A percentile compares a stretch with the other conserved stretches of the same genome.
Conservation (phyloP, 1,140 invertebrate species). For the Nomia melanderi region DNA sequence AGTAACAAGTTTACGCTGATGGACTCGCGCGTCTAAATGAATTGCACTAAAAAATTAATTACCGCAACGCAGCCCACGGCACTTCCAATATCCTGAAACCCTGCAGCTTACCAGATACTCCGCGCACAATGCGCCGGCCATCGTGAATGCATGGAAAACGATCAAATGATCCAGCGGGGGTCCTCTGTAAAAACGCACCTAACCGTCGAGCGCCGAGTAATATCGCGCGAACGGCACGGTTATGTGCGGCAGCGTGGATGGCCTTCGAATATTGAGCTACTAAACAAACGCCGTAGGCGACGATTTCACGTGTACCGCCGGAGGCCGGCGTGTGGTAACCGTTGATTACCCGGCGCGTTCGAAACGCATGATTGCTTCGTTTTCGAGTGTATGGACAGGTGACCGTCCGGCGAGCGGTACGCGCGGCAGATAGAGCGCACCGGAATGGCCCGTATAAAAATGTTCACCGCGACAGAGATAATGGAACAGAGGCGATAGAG, state of each 20-base stretch:
- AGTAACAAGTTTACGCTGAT: too few relatives aligned
- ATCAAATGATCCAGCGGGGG: not conserved
- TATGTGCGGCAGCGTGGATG: not conserved
- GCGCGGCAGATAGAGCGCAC: not conserved
- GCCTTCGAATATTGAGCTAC: constrained; percentile 27
- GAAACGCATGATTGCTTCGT: constrained; percentile 19
- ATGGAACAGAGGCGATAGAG: not conserved
- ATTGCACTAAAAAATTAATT: too few relatives aligned
- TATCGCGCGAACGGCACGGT: constrained; percentile 8
- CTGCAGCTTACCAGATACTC: too few relatives aligned
- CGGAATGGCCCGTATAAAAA: not conserved
- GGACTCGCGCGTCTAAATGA: too few relatives aligned
- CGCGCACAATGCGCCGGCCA: too few relatives aligned
- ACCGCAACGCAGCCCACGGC: too few relatives aligned
- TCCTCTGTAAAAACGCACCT: not conserved
- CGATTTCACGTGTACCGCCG: constrained; percentile 16
- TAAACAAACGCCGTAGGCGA: constrained; percentile 41
- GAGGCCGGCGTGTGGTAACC: not conserved
- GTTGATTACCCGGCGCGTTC: constrained; percentile 6
- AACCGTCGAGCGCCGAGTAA: not conserved
- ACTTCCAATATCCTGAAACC: too few relatives aligned
- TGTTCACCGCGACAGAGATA: not conserved
- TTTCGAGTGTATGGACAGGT: constrained; percentile 16
- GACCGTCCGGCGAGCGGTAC: not conserved
- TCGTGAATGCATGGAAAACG: too few relatives aligned